Base-by-base conservation (phyloP, 2,888 invertebrate genomes). In the Elgonia sp. region DNA sequence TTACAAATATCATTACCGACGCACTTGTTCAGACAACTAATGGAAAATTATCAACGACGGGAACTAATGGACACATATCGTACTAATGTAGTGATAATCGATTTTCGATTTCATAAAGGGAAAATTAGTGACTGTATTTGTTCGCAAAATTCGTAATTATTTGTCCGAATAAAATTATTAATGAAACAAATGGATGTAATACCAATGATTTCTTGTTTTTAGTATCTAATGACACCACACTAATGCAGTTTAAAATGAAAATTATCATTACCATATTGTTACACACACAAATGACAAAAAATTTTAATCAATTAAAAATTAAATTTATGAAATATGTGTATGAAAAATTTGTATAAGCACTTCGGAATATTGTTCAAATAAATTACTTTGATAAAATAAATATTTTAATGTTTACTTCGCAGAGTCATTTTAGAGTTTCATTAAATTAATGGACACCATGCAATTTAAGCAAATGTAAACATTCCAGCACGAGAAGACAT, bases 371-470 rank as follows among this genome's bases (percentile, higher is more conserved):
- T 29, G 29, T 29, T 5, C 29, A 29, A 29, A 29, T 29, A 3
- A 29, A 29, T 29, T 29, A 29, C 29, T 29, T 29, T 29, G 29
- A 29, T 29, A 29, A 29, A 29, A 29, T 29, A 46, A 46, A 46
- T 46, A 46, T 46, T 46, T 29, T 39, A 14, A 63, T 18, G 50
- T 50, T 50, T 63, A 60, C 40, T 73, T 40, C 16, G 18, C 40
- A 57, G 60, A 60, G 20, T 40, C 40, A 40, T 8, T 29, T 14
- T 62, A 18, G 40, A 65, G 29, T 67, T 79, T 70, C 72, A 81
- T 81, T 63, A 81, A 81, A 72, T 81, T 81, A 81, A 81, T 72
- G 81, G 72, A 72, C 18, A 63, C n/a, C 16, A 67, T 57, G 57
- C 40, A 67, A 63, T 73, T 73, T 67, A 29, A 75, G 65, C 29